Evolutionary conservation across 2,888 invertebrate genomes (phyloP).

Genomic region (Netelia fuscicornis): DNA sequence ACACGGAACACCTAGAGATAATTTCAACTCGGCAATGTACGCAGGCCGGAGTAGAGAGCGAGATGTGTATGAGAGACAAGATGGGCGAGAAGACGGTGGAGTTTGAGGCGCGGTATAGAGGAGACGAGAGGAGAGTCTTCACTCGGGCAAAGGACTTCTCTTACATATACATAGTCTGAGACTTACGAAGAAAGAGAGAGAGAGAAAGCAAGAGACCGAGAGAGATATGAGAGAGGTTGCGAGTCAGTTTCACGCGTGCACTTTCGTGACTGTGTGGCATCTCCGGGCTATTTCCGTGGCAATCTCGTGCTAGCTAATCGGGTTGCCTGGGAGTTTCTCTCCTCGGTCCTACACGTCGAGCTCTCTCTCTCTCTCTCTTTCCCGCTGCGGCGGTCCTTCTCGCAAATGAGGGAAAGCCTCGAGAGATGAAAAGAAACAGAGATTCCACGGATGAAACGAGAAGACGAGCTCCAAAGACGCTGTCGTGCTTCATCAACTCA

Average conservation of each 20-base stretch:
- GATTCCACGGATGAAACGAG: constrained; percentile 24
- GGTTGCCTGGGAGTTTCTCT: constrained; percentile 71
- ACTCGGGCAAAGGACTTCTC: constrained; percentile 48
- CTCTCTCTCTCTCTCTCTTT: constrained; percentile 47
- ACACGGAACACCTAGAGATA: constrained; percentile 62
- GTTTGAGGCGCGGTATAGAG: constrained; percentile 49
- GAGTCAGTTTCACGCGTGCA: constrained; percentile 63
- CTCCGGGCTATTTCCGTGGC: constrained; percentile 79
- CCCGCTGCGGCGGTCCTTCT: constrained; percentile 51
- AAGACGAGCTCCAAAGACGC: constrained; percentile 17
- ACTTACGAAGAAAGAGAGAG: constrained; percentile 5
- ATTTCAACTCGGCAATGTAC: constrained; percentile 60
- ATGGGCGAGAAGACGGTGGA: constrained; percentile 51
- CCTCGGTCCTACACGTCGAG: constrained; percentile 70
- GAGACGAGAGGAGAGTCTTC: constrained; percentile 53
- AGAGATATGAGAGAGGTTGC: constrained; percentile 34
- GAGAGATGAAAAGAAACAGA: constrained; percentile 16
- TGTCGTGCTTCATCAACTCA: constrained; percentile 33
- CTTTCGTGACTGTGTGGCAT: constrained; percentile 70
- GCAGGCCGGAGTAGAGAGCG: constrained; percentile 41
- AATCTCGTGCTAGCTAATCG: constrained; percentile 80
- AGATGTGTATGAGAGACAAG: constrained; percentile 54
- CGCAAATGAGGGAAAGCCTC: constrained; percentile 53
- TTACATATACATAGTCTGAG: constrained; percentile 42
- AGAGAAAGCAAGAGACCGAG: constrained; percentile 33